These are phyloP conservation scores for Macaca fascicularis DNA, from an alignment of 2,113 vertebrate genomes.

Conservation along the genomic window DNA sequence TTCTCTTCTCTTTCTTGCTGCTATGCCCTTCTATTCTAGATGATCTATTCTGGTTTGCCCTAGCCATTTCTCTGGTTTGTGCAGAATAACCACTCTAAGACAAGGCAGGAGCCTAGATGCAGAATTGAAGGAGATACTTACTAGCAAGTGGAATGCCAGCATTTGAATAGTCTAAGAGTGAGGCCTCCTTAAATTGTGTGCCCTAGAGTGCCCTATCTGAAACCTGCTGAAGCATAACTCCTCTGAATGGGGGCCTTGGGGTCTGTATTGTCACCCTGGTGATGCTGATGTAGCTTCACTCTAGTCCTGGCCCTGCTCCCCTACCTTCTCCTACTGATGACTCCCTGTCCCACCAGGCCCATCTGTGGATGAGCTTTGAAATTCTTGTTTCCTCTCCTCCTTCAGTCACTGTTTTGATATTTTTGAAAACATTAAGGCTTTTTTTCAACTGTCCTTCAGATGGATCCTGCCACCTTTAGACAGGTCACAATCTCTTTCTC, in stretches of 20 bases:
- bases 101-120: not conserved
- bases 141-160: not conserved
- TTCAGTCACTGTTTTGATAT: not conserved
- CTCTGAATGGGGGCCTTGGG: not conserved
- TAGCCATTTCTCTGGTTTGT: not conserved
- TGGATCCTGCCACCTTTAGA: not conserved
- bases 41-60: not conserved
- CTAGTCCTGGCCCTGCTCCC: not conserved
- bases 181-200: not conserved
- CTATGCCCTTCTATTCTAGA: not conserved
- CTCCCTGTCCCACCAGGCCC: not conserved
- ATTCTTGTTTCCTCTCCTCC: not conserved
- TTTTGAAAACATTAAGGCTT: not conserved
- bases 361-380: not conserved
- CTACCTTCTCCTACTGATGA: not conserved
- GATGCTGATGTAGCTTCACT: not conserved
- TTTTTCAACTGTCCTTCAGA: not conserved
- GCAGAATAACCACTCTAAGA: not conserved
- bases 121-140: not conserved
- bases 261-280: not conserved
- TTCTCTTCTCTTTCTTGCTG: not conserved
- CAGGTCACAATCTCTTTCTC: not conserved
- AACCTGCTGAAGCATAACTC: not conserved
- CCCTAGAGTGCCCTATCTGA: not conserved
- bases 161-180: not conserved